Conservation (phyloP, 2,113 vertebrate genomes). For the Tetrax tetrax region DNA sequence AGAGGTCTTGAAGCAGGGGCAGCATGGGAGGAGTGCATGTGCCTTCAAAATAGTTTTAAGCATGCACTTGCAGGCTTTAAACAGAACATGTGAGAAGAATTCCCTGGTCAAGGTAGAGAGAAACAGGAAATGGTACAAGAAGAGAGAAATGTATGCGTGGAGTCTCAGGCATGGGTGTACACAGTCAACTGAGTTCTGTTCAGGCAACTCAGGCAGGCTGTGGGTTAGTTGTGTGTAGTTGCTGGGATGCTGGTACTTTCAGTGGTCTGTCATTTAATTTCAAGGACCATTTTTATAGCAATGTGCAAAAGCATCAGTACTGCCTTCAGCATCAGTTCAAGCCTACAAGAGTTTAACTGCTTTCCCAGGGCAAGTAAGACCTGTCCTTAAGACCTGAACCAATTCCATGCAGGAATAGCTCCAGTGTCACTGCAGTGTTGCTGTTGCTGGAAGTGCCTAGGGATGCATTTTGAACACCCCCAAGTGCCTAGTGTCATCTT, state of each 20-base stretch:
- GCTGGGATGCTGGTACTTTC: neutral
- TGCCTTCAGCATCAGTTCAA: neutral
- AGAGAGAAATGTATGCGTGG: too few relatives aligned
- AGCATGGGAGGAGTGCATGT: fast-evolving
- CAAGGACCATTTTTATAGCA: neutral
- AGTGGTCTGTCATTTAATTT: neutral
- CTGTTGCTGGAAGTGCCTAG: neutral
- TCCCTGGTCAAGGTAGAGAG: neutral
- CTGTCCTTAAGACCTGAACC: neutral
- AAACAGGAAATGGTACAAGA: neutral
- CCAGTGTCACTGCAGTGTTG: neutral
- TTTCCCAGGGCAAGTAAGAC: neutral
- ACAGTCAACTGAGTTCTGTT: neutral
- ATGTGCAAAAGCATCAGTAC: neutral
- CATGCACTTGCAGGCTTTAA: neutral
- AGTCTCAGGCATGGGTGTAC: neutral
- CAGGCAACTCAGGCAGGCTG: too few relatives aligned
- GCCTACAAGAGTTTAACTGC: neutral
- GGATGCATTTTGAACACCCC: neutral
- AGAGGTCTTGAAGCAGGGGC: neutral
- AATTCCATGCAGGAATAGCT: neutral
- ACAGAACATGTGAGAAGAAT: neutral
- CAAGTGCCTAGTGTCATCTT: neutral
- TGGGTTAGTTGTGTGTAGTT: neutral
- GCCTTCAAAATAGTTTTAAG: neutral